Evolutionary conservation across 2,113 vertebrate genomes (phyloP), one percentile per base, ranked within the genome.

Genomic region (Romanogobio albipinnatus): DNA sequence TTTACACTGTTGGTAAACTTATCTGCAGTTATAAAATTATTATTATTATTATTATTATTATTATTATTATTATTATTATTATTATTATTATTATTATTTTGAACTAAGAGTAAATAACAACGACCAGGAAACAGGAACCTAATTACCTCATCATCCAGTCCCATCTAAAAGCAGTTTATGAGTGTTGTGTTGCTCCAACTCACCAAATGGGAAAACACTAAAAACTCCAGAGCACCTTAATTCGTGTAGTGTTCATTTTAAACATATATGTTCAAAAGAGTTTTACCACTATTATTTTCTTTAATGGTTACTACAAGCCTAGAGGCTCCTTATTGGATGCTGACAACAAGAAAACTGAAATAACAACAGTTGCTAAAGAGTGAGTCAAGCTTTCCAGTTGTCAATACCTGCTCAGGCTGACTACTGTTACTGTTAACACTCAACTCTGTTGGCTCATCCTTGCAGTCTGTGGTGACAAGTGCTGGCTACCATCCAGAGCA

Each of bases 381-480:
- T n/a, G 36, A 47, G 80, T 62, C 76, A 78, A 56, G 85, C 68
- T 53, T 45, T 49, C 78, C 82, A 86, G 82, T 77, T 88, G 85
- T 62, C 58, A 49, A 19, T 29, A 49, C 49, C 49, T 75, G 59
- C 29, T 74, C 78, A 82, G 45, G 36, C 70, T 73, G 56, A 81
- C 77, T 64, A 59, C 87, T 86, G 83, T 68, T 64, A 58, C 87
- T 86, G 83, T 82, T 89, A 89, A 79, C 82, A 87, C 80, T 77
- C 73, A 86, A 82, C 61, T 82, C 26, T 49, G 24, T 68, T 64
- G 74, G 47, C 58, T 74, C 66, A 68, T 86, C 39, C 19, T 66
- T 81, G 71, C n/a, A 10, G 74, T 51, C 85, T 5, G 53, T 49
- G 75, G 45, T 66, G 85, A 82, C 47, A 70, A 39, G 49, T 53